Conservation (phyloP, 2,797 vertebrate genomes). For the Neoniphon sammara region DNA sequence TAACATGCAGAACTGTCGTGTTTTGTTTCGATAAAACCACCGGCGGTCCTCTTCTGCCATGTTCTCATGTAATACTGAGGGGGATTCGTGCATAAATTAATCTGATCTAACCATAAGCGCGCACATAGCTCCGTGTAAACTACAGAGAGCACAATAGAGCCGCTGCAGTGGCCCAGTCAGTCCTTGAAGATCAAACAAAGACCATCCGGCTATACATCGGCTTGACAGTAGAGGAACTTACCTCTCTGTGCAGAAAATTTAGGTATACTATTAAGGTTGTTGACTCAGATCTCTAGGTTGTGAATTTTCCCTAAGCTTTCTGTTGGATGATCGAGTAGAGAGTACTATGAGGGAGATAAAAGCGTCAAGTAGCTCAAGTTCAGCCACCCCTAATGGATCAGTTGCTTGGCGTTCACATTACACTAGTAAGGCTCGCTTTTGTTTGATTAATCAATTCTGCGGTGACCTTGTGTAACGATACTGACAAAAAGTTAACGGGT, state of each 20-base stretch:
- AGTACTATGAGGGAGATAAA: neutral
- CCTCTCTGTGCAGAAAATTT: slow-evolving; percentile 5
- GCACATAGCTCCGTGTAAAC: slow-evolving; percentile 1
- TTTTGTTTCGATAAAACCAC: slow-evolving; percentile 5
- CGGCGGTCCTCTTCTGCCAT: neutral
- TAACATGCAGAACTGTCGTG: neutral
- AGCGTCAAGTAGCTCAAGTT: slow-evolving; percentile 5
- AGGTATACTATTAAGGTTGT: neutral
- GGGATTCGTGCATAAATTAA: slow-evolving; percentile 1
- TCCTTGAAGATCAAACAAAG: slow-evolving; percentile 67
- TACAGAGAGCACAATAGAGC: slow-evolving; percentile 46
- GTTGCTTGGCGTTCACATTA: slow-evolving; percentile 8
- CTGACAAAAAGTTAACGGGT: neutral
- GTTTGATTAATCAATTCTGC: neutral
- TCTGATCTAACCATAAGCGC: slow-evolving; percentile 17
- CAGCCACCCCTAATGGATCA: slow-evolving; percentile 9
- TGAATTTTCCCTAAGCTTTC: neutral
- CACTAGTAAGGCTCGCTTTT: neutral
- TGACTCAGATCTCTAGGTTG: neutral
- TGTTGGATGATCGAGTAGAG: slow-evolving; percentile 10
- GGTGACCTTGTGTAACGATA: neutral
- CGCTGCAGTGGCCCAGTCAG: slow-evolving; percentile 49
- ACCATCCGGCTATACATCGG: slow-evolving; percentile 25
- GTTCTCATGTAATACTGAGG: neutral
- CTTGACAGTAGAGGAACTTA: slow-evolving; percentile 31